Evolutionary conservation across 2,888 invertebrate species (phyloP), one percentile per base, ranked within the genome.

Genomic region (Stenoptilia bipunctidactyla): DNA sequence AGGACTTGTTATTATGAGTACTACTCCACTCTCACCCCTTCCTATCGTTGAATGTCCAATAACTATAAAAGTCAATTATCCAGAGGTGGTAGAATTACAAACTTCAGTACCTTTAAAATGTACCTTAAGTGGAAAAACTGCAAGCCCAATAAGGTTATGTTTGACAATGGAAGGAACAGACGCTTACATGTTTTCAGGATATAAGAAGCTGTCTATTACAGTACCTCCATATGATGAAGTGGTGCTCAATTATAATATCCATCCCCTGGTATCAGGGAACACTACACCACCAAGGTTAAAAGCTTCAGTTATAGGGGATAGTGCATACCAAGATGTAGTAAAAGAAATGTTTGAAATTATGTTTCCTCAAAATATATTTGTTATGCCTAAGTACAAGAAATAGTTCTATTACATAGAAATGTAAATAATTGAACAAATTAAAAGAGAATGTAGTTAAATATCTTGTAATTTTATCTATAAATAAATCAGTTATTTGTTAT

Each of bases 151-250:
- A 42, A 89, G 92, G 45, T 75, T 95, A 27, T 89, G 88, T 52
- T 73, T 94, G 30, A 87, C 86, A 39, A 90, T 95, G 76, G 94
- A 94, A 53, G 89, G 91, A 5, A 92, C 90, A 43, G 96, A 97
- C 66, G 92, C 92, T 33, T 97, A 97, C 66, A 96, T 97, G 92
- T 97, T 95, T 76, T 91, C 97, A 44, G 97, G 97, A 1, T 94
- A 96, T 60, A 96, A 94, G 76, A 94, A 96, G 86, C 91, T 85
- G 49, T 76, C 80, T 27, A 71, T 87, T 13, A 86, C 86, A 12
- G 72, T 88, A 40, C 79, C 90, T 37, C 91, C 92, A 0, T 85
- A 86, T 44, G 87, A 86, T 27, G 80, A 74, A 43, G 85, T 87
- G 44, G 86, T 86, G 43, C 62, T 92, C 27, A 86, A 88, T 51